Conservation (phyloP, 2,888 invertebrate species). For the Carterocephalus palaemon region DNA sequence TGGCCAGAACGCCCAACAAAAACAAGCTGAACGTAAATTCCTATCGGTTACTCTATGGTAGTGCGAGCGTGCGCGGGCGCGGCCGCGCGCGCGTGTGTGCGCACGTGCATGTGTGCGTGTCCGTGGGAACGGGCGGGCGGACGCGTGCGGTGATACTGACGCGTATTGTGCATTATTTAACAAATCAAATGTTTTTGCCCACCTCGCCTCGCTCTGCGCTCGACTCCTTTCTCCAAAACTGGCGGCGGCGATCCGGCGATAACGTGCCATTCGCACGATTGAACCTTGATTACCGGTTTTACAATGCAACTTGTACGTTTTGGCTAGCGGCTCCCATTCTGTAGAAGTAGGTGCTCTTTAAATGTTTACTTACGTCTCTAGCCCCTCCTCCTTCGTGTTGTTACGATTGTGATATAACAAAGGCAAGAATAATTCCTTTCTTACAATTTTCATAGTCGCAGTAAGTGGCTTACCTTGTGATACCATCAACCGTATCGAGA, state of each 20-base stretch:
- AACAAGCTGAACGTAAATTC: conserved; percentile 31
- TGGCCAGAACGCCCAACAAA: conserved; percentile 13
- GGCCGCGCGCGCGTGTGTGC: conserved; percentile 30
- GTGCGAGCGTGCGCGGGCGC: conserved; percentile 59
- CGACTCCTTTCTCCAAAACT: conserved; percentile 37
- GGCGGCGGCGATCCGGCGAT: conserved; percentile 28
- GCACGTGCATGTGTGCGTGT: conserved; percentile 49
- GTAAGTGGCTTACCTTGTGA: not conserved
- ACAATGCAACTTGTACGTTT: conserved; percentile 16
- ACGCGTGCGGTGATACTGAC: conserved; percentile 73
- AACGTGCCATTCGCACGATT: conserved; percentile 32
- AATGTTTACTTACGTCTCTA: not conserved
- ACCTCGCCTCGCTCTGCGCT: too few species aligned
- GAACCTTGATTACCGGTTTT: conserved; percentile 34
- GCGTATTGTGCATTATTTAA: conserved; percentile 65
- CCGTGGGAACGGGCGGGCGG: conserved; percentile 71
- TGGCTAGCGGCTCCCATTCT: conserved; percentile 17
- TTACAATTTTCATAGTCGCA: too few species aligned
- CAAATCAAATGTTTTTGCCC: conserved; percentile 25
- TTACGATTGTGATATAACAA: too few species aligned
- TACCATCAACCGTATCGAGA: not conserved
- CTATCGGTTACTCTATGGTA: conserved; percentile 33
- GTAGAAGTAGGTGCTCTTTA: conserved; percentile 25
- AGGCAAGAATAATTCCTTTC: too few species aligned
- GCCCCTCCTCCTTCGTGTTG: not conserved